Percentiles rank a stretch among this genome's conserved stretches.
Conservation (phyloP, 2,888 invertebrate species). For the Deilephila elpenor region DNA sequence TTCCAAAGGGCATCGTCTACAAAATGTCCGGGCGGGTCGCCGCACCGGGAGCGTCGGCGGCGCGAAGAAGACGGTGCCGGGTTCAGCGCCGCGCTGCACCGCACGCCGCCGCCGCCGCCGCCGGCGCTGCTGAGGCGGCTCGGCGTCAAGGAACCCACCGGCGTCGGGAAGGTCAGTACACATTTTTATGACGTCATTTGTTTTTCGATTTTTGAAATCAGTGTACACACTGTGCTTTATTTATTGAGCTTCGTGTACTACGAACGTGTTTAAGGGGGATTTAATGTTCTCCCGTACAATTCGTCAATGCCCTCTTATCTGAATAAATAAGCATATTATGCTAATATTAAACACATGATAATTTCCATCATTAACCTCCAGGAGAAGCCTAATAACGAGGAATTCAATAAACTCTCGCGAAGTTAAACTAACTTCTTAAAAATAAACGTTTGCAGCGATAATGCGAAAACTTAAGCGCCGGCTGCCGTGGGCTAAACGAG, state of each 20-base stretch:
- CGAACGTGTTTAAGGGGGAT: no score
- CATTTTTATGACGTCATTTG: conserved; percentile 19
- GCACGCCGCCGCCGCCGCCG: conserved; percentile 91
- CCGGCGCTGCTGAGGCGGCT: conserved; percentile 90
- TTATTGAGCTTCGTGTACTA: no score
- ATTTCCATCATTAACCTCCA: neutral
- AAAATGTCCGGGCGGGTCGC: conserved; percentile 83
- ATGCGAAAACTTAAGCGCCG: conserved; percentile 38
- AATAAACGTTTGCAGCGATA: conserved; percentile 34
- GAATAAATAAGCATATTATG: no score
- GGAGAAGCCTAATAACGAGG: neutral
- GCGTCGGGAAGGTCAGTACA: conserved; percentile 90
- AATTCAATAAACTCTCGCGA: conserved; percentile 33
- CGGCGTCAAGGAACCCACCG: conserved; percentile 91
- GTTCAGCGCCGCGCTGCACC: conserved; percentile 89
- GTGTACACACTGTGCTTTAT: no score
- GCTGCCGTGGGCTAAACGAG: conserved; percentile 36
- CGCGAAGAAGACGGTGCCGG: conserved; percentile 80
- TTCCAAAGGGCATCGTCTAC: conserved; percentile 83
- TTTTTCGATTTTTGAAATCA: no score
- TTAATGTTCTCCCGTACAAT: no score
- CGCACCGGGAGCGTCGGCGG: conserved; percentile 86
- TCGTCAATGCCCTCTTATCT: no score
- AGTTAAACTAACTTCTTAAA: conserved; percentile 19
- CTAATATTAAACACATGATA: neutral